These are phyloP conservation scores for Spilosoma lubricipeda DNA, from an alignment of 2,888 invertebrate genomes.

Conservation along the genomic window DNA sequence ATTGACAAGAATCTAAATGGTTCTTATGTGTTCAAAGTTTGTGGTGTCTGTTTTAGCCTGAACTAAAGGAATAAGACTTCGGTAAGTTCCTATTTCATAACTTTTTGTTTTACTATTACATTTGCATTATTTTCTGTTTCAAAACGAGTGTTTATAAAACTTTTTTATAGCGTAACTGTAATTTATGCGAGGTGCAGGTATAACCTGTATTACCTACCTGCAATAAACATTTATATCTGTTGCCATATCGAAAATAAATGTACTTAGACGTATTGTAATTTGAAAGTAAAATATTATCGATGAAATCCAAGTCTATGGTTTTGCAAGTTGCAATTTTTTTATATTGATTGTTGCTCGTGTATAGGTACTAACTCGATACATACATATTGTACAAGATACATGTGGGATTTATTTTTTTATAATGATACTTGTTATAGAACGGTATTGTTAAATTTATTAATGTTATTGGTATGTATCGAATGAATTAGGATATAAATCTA, in stretches of 20 bases:
- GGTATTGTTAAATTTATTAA: no score
- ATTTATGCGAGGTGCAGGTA: background rate
- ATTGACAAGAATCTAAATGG: slow-evolving; percentile 66
- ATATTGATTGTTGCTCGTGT: background rate
- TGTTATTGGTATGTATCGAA: no score
- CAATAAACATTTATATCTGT: background rate
- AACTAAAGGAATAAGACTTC: slow-evolving; percentile 62
- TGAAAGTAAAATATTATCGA: background rate
- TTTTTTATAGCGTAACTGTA: slow-evolving; percentile 3
- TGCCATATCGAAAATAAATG: background rate
- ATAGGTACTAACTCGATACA: background rate
- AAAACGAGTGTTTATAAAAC: background rate
- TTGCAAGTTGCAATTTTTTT: background rate
- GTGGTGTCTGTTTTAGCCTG: slow-evolving; percentile 68
- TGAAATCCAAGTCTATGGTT: slow-evolving; percentile 2
- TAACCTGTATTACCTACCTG: background rate
- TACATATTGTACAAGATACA: background rate
- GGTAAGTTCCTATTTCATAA: slow-evolving; percentile 51
- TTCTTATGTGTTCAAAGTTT: slow-evolving; percentile 65
- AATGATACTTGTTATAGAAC: no score
- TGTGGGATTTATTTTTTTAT: no score
- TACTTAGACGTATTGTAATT: background rate
- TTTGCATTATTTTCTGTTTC: background rate
- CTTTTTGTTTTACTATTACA: background rate
- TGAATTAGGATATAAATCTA: no score